Percentiles rank a stretch among this genome's conserved stretches.
Evolutionary conservation across 2,888 invertebrate genomes (phyloP).

Genomic region (Drosophila robusta): DNA sequence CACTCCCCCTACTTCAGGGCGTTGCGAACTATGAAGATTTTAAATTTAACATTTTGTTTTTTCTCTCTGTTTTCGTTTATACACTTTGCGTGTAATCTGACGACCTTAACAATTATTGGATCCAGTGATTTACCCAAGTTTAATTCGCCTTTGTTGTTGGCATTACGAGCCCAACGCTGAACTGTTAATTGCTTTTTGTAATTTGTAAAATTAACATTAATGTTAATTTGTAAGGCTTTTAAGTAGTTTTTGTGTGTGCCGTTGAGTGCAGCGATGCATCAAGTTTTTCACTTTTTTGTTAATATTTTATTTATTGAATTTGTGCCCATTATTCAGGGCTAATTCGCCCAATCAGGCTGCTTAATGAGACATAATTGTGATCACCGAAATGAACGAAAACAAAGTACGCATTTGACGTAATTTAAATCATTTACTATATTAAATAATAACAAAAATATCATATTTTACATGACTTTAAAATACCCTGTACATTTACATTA

Average conservation of each 20-base stretch:
- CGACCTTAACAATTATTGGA: slow-evolving; percentile 36
- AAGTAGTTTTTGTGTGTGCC: slow-evolving; percentile 19
- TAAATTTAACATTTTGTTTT: slow-evolving; percentile 3
- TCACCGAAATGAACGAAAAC: not conserved
- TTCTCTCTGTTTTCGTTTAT: slow-evolving; percentile 4
- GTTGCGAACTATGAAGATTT: slow-evolving; percentile 7
- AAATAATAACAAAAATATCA: not conserved
- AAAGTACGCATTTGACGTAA: not conserved
- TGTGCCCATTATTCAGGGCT: slow-evolving; percentile 36
- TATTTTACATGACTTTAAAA: no score
- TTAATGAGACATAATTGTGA: slow-evolving; percentile 43
- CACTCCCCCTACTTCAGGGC: not conserved
- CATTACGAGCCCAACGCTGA: slow-evolving; percentile 10
- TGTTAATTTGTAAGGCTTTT: slow-evolving; percentile 28
- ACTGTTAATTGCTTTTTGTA: slow-evolving; percentile 53
- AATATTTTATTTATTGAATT: slow-evolving; percentile 16
- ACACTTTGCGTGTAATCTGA: slow-evolving; percentile 6
- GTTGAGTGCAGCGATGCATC: slow-evolving; percentile 47
- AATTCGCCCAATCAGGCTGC: slow-evolving; percentile 31
- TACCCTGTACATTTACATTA: no score
- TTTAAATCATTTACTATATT: slow-evolving; percentile 1
- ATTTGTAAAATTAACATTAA: slow-evolving; percentile 58
- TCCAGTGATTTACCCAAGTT: slow-evolving; percentile 42
- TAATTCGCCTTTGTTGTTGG: slow-evolving; percentile 30
- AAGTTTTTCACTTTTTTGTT: slow-evolving; percentile 17